A percentile compares a stretch with the other conserved stretches of the same genome.
Evolutionary conservation across 2,888 invertebrate genomes (phyloP).

Genomic region (Epinotia ramella): DNA sequence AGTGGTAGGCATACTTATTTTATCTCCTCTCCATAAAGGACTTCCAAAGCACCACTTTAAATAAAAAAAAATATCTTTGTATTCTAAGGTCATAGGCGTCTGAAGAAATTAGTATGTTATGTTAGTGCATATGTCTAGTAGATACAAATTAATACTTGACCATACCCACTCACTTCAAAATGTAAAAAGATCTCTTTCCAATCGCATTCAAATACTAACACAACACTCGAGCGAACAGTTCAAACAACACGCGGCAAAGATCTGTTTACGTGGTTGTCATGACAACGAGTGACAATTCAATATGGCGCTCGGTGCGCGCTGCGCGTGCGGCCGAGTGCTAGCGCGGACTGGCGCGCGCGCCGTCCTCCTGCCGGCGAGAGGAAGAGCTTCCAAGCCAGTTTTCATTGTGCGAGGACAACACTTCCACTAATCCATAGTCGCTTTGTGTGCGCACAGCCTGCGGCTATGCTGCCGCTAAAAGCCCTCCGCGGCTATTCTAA

Average conservation of each 20-base stretch:
- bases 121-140: neutral
- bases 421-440: slow-evolving; percentile 64
- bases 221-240: slow-evolving; percentile 50
- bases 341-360: slow-evolving; percentile 78
- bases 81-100: neutral
- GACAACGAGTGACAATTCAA: slow-evolving; percentile 72
- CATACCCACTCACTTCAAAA: slow-evolving; percentile 50
- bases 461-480: slow-evolving; percentile 36
- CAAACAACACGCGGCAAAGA: slow-evolving; percentile 50
- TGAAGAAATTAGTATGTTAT: neutral
- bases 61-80: too few species aligned
- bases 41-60: too few species aligned
- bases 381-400: slow-evolving; percentile 78
- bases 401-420: slow-evolving; percentile 77
- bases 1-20: too few species aligned
- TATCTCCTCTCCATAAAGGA: too few species aligned
- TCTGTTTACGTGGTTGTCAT: slow-evolving; percentile 81
- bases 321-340: slow-evolving; percentile 76
- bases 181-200: slow-evolving; percentile 32
- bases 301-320: slow-evolving; percentile 79
- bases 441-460: slow-evolving; percentile 58
- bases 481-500: slow-evolving; percentile 30
- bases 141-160: neutral
- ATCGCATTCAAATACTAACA: slow-evolving; percentile 45
- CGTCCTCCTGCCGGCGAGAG: slow-evolving; percentile 75